Evolutionary conservation across 2,113 vertebrate genomes (phyloP), one percentile per base, ranked within the genome.

Genomic region (Dasyornis broadbenti): DNA sequence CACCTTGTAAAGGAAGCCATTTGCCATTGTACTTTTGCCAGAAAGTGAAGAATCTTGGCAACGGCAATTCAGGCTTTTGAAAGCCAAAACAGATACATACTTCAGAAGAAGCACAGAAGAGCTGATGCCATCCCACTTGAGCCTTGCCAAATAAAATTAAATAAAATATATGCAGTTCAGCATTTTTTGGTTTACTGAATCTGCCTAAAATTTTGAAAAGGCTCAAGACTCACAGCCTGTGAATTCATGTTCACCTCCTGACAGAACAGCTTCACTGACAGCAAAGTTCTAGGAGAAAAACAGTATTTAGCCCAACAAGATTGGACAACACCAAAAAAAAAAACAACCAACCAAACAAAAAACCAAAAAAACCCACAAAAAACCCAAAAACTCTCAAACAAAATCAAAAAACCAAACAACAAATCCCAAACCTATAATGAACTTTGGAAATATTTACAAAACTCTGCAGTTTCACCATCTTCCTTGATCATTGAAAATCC

Each of bases 1-100:
- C 93, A 95, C 96, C 94, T 96, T 96, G 95, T 96, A 96, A 96
- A 97, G 94, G 95, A 96, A 97, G 89, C 94, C 95, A 96, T 95
- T 95, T 96, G 93, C 94, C 84, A 96, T 95, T 95, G 95, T 91
- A 95, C 89, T 95, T 95, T 97, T 96, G 94, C 96, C 94, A 95
- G 73, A 94, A 96, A 96, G 71, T 91, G 82, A 96, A 95, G 85
- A 92, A 91, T 90, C 96, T 95, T 97, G 91, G 95, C 95, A 97
- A 91, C 22, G 7, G 87, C 50, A 91, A 85, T 94, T 88, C 84
- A 95, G 87, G 92, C 92, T 96, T 97, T 80, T 95, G 94, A 92
- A 96, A 94, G 94, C 93, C 89, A 95, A 95, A 96, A 94, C 95
- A 97, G 93, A 97, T 85, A 90, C 86, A 92, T 95, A 91, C 84